phyloP scores from a whole-genome alignment of 2,888 invertebrate genomes.

The Drosophila histrio region DNA sequence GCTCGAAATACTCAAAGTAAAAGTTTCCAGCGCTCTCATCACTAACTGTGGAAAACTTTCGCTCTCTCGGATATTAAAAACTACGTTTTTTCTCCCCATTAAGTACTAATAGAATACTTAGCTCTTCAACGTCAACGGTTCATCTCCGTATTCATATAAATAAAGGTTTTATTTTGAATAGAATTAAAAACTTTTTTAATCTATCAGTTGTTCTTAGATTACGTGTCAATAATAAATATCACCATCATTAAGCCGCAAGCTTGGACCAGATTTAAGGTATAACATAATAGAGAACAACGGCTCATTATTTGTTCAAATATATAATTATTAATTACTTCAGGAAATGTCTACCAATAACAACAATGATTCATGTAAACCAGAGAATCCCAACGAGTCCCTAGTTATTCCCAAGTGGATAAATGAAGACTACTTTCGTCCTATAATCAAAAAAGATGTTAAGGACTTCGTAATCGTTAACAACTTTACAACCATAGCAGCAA shows the following conservation, averaged over 20 bases:
- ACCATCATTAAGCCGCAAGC: no score
- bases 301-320: no score
- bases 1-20: background rate
- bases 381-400: constrained; percentile 69
- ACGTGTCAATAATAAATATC: background rate
- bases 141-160: no score
- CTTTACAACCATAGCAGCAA: constrained; percentile 71
- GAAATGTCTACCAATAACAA: constrained; percentile 29
- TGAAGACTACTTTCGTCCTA: constrained; percentile 66
- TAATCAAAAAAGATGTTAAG: constrained; percentile 63
- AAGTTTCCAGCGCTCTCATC: background rate
- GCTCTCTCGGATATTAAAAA: background rate
- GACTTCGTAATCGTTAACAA: constrained; percentile 52
- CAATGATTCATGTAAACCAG: background rate
- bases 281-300: no score
- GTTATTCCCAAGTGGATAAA: constrained; percentile 73
- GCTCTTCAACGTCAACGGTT: background rate
- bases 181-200: no score
- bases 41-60: background rate
- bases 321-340: constrained; percentile 47
- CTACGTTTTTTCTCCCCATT: background rate
- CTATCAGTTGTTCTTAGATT: no score
- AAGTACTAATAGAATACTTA: background rate
- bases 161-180: no score
- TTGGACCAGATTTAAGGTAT: no score